Percentiles rank a stretch among this genome's conserved stretches.
Evolutionary conservation across 2,797 vertebrate species (phyloP).

Genomic region (Danio albolineatus): DNA sequence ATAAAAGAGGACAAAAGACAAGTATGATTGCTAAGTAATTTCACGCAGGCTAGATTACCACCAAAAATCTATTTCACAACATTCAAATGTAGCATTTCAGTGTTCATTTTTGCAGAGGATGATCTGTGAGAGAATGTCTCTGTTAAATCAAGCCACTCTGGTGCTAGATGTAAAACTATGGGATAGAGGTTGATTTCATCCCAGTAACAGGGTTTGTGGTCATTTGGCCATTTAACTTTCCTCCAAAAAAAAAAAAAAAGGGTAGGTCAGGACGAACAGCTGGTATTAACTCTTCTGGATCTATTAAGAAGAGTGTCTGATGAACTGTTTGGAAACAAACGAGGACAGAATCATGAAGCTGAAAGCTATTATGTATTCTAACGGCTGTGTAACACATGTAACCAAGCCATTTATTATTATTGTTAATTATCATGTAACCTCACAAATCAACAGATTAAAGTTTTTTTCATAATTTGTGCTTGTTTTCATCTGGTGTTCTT

Average conservation of each 20-base stretch:
- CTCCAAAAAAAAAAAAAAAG: slow-evolving; percentile 36
- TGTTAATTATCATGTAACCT: slow-evolving; percentile 67
- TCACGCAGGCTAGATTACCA: slow-evolving; percentile 37
- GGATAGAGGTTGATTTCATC: slow-evolving; percentile 50
- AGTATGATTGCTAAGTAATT: slow-evolving; percentile 1
- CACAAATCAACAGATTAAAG: slow-evolving; percentile 77
- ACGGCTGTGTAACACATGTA: slow-evolving; percentile 71
- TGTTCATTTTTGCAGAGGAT: slow-evolving; percentile 29
- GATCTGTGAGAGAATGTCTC: slow-evolving; percentile 51
- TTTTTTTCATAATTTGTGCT: slow-evolving; percentile 69
- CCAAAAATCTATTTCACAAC: slow-evolving; percentile 4
- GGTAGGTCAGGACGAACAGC: slow-evolving; percentile 25
- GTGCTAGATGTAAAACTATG: slow-evolving; percentile 66
- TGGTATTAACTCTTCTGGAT: slow-evolving; percentile 53
- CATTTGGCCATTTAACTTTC: slow-evolving; percentile 17
- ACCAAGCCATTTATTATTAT: slow-evolving; percentile 76
- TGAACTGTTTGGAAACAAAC: slow-evolving; percentile 49
- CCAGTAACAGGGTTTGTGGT: slow-evolving; percentile 19
- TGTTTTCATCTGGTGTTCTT: not conserved
- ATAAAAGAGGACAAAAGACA: slow-evolving; percentile 47
- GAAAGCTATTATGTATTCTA: slow-evolving; percentile 58
- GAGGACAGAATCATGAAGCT: slow-evolving; percentile 53
- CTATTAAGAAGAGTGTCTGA: slow-evolving; percentile 28
- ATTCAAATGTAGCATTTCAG: slow-evolving; percentile 33
- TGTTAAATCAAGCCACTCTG: slow-evolving; percentile 60